phyloP scores from a whole-genome alignment of 2,113 vertebrate species.

The Sorex fumeus region DNA sequence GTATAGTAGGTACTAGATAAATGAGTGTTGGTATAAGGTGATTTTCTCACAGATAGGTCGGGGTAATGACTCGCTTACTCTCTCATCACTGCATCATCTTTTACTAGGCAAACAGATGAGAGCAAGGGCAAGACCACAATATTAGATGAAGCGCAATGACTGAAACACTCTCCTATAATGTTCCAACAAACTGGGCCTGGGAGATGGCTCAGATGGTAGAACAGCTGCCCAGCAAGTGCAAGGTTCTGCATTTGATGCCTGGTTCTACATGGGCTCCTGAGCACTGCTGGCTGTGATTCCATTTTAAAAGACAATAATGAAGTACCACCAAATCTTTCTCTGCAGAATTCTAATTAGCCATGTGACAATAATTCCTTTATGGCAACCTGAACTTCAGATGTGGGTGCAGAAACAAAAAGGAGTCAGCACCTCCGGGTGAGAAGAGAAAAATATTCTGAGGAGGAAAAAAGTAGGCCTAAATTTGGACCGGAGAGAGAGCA shows the following conservation, averaged over 20 bases:
- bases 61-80: not conserved
- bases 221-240: too few relatives aligned
- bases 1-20: conserved; percentile 9
- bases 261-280: too few relatives aligned
- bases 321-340: not conserved
- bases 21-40: not conserved
- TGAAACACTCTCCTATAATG: conserved; percentile 9
- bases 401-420: not conserved
- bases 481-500: too few relatives aligned
- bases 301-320: too few relatives aligned
- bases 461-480: not conserved
- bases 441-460: not conserved
- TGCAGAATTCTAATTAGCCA: conserved; percentile 40
- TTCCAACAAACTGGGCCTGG: too few relatives aligned
- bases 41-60: conserved; percentile 1
- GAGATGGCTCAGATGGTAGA: too few relatives aligned
- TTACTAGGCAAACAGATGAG: conserved; percentile 1
- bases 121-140: conserved; percentile 34
- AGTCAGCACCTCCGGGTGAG: not conserved
- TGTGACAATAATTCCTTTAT: not conserved
- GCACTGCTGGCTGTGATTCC: too few relatives aligned
- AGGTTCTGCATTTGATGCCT: too few relatives aligned
- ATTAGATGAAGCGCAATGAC: conserved; percentile 9
- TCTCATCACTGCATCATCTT: not conserved
- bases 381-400: conserved; percentile 8